Percentiles rank a stretch among this genome's conserved stretches.
Conservation (phyloP, 1,140 invertebrate species). For the Pachypeltis micranthus region DNA sequence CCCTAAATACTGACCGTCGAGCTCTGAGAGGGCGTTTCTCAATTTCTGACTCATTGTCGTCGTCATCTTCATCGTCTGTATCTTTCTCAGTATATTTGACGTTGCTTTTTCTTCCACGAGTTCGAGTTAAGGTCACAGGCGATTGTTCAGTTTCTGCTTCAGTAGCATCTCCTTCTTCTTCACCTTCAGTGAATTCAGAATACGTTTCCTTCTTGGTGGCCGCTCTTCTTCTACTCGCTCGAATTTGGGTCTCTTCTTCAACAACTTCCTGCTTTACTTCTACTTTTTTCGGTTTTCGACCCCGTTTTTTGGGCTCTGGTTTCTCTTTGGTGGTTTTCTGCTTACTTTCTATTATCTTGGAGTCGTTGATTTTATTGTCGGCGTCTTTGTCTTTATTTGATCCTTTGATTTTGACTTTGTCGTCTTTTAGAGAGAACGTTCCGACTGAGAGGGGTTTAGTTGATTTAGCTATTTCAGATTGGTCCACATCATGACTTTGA, state of each 20-base stretch:
- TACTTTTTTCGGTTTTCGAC: conserved; percentile 8
- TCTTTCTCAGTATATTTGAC: not conserved
- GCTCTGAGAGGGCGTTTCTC: not conserved
- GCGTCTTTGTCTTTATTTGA: too few species aligned
- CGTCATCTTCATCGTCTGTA: not conserved
- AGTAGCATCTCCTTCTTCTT: conserved; percentile 1
- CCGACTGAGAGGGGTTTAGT: too few species aligned
- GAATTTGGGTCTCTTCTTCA: conserved; percentile 20
- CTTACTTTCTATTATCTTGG: too few species aligned
- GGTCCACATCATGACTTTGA: too few species aligned
- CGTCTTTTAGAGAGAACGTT: too few species aligned
- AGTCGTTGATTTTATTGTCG: too few species aligned
- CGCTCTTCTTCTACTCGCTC: conserved; percentile 19
- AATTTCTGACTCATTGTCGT: not conserved
- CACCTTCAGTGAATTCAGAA: not conserved
- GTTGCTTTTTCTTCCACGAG: not conserved
- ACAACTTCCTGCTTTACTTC: conserved; percentile 20
- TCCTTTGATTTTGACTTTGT: too few species aligned
- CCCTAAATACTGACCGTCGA: not conserved
- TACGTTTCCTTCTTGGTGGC: not conserved
- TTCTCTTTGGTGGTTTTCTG: not conserved
- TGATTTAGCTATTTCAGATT: too few species aligned
- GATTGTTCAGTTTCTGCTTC: not conserved
- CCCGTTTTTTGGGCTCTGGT: not conserved
- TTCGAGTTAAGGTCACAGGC: not conserved